Percentiles rank a stretch among this genome's conserved stretches.
Conservation (phyloP, 2,113 vertebrate genomes). For the Pseudopodoces humilis region DNA sequence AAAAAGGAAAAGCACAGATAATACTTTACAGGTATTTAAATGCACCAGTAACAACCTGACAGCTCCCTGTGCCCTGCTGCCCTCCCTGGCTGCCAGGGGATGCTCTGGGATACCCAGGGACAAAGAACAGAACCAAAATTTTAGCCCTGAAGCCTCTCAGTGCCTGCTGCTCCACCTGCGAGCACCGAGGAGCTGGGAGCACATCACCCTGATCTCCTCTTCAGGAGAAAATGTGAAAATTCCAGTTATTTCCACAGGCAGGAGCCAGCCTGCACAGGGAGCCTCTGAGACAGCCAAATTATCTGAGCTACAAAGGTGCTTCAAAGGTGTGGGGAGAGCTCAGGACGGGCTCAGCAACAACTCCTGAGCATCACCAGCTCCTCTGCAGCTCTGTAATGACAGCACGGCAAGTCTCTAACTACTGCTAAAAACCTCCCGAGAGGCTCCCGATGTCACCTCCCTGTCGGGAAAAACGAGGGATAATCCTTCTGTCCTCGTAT, state of each 20-base stretch:
- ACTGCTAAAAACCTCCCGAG: neutral
- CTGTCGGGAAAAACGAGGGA: neutral
- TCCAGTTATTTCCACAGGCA: neutral
- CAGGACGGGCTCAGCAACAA: neutral
- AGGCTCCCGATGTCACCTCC: neutral
- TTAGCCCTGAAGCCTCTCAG: accelerated
- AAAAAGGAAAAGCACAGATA: accelerated
- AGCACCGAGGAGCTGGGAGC: neutral
- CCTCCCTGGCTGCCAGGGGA: neutral
- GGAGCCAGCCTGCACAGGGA: neutral
- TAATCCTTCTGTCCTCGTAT: neutral
- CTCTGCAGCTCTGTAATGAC: neutral
- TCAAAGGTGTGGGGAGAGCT: accelerated
- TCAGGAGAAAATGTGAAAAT: neutral
- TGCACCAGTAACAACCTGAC: neutral
- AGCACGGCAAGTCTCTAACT: neutral
- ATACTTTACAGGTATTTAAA: neutral
- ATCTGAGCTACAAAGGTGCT: neutral
- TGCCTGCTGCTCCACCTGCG: neutral
- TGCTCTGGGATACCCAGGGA: accelerated
- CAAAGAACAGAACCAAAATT: neutral
- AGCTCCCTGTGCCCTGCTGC: neutral
- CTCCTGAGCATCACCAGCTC: neutral
- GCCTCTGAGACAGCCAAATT: neutral
- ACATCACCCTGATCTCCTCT: neutral